Conservation (phyloP, 2,797 vertebrate genomes). For the Euphonia xanthogaster region DNA sequence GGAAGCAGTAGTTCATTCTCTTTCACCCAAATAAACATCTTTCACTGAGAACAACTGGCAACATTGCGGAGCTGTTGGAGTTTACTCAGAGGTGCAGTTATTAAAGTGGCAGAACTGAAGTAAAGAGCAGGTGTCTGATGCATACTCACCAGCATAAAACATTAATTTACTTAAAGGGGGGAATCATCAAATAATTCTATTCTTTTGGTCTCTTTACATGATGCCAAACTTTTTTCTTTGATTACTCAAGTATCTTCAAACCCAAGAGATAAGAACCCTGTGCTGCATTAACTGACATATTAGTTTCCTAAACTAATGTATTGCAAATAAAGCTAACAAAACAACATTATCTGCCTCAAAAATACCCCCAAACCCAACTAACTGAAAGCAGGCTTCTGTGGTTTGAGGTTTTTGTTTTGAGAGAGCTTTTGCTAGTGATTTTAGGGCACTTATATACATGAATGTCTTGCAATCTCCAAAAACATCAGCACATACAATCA, state of each 20-base stretch:
- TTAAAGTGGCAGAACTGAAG: neutral
- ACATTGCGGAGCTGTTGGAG: neutral
- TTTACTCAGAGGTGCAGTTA: neutral
- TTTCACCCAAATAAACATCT: neutral
- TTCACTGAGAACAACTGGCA: accelerated
- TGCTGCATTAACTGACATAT: neutral
- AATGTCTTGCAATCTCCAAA: neutral
- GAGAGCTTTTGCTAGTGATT: neutral
- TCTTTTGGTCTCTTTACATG: neutral
- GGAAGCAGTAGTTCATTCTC: neutral
- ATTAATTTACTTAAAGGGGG: neutral
- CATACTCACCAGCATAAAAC: neutral
- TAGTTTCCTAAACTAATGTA: neutral
- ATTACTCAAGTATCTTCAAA: neutral
- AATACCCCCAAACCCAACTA: neutral
- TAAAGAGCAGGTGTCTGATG: neutral
- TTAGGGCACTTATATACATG: neutral
- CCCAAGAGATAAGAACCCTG: neutral
- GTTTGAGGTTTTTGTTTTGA: neutral
- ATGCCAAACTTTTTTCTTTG: neutral
- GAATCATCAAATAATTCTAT: neutral
- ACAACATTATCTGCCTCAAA: neutral
- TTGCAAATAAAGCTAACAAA: neutral
- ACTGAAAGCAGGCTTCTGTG: neutral
- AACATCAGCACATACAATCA: neutral